These are phyloP conservation scores for Peromyscus californicus DNA, from an alignment of 2,113 vertebrate species.

Conservation along the genomic window DNA sequence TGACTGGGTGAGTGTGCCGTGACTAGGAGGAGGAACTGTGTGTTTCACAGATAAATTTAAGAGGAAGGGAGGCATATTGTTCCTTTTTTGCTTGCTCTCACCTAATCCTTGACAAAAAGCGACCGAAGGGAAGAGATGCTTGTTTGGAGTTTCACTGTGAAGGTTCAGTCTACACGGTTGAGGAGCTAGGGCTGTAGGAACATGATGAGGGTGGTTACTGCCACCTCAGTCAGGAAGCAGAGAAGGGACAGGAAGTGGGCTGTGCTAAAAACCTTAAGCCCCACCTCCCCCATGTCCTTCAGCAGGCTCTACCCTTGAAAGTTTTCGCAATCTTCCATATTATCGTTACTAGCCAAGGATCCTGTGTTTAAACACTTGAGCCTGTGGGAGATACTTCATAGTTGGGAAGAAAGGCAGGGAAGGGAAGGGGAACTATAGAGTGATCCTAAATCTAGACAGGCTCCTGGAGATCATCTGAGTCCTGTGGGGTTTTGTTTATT, in stretches of 20 bases:
- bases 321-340: not conserved
- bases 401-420: not conserved
- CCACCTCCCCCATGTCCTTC: no score
- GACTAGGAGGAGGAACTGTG: no score
- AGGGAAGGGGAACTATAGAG: not conserved
- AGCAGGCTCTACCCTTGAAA: not conserved
- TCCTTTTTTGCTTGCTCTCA: not conserved
- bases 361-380: not conserved
- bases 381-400: not conserved
- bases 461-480: not conserved
- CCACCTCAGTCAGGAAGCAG: not conserved
- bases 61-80: not conserved
- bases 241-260: not conserved
- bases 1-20: not conserved
- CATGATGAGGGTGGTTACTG: not conserved
- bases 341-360: not conserved
- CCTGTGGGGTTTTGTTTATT: not conserved
- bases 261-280: not conserved
- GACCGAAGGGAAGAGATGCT: not conserved
- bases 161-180: not conserved
- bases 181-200: not conserved
- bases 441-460: not conserved
- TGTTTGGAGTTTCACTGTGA: not conserved
- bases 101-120: not conserved
- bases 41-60: not conserved